Evolutionary conservation across 2,888 invertebrate species (phyloP).

Genomic region (Desoria tigrina): DNA sequence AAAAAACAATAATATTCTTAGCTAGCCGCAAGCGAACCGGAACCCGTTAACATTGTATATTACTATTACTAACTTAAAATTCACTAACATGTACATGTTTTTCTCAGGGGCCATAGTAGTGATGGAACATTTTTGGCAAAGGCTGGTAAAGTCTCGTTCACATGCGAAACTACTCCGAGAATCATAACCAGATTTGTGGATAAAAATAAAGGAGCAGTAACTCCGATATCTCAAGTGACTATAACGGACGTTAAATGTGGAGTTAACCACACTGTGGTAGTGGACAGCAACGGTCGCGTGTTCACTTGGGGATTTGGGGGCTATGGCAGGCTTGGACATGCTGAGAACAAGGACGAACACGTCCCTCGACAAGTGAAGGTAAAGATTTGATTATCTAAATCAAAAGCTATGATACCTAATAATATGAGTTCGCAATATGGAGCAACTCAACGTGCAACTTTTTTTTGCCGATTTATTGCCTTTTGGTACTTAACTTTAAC

Average conservation of each 20-base stretch:
- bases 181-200: slow-evolving; percentile 83
- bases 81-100: no score
- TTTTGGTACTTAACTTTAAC: no score
- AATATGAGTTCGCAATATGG: no score
- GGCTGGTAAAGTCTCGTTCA: slow-evolving; percentile 81
- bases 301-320: slow-evolving; percentile 97
- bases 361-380: slow-evolving; percentile 63
- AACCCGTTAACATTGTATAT: no score
- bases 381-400: no score
- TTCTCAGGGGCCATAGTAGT: slow-evolving; percentile 82
- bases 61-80: no score
- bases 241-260: slow-evolving; percentile 90
- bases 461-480: no score
- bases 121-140: slow-evolving; percentile 93
- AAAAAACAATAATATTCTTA: neutral
- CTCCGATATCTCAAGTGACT: slow-evolving; percentile 76
- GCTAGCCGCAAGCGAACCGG: no score
- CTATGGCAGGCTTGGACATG: slow-evolving; percentile 81
- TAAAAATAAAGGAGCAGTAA: slow-evolving; percentile 80
- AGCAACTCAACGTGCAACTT: no score
- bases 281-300: slow-evolving; percentile 83
- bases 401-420: no score
- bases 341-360: slow-evolving; percentile 88
- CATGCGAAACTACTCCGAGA: slow-evolving; percentile 81
- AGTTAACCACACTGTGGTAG: slow-evolving; percentile 79